phyloP scores from a whole-genome alignment of 2,888 invertebrate genomes.

The Chymomyza amoena region DNA sequence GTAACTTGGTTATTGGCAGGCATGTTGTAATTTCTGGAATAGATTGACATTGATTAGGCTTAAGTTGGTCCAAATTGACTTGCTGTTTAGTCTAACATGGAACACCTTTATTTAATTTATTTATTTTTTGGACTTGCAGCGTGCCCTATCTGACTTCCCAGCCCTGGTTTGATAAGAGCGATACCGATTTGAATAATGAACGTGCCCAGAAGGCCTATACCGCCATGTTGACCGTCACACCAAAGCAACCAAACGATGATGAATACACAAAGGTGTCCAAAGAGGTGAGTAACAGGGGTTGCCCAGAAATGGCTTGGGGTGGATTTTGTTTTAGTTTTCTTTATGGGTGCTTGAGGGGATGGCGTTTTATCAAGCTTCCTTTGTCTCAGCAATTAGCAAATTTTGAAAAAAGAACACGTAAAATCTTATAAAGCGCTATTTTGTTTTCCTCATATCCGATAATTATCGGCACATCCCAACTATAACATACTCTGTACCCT shows the following conservation, averaged over 20 bases:
- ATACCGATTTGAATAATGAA: slow-evolving; percentile 89
- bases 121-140: slow-evolving; percentile 76
- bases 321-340: too few relatives aligned
- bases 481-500: too few relatives aligned
- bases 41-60: background rate
- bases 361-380: too few relatives aligned
- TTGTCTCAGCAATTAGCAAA: too few relatives aligned
- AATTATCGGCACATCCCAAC: too few relatives aligned
- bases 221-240: slow-evolving; percentile 92
- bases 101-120: background rate
- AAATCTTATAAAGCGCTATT: too few relatives aligned
- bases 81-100: background rate
- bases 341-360: too few relatives aligned
- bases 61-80: background rate
- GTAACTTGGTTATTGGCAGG: background rate
- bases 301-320: too few relatives aligned
- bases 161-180: slow-evolving; percentile 92
- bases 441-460: too few relatives aligned
- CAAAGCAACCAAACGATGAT: slow-evolving; percentile 87
- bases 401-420: too few relatives aligned
- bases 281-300: slow-evolving; percentile 80
- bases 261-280: slow-evolving; percentile 89
- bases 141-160: slow-evolving; percentile 82
- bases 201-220: slow-evolving; percentile 91
- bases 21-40: background rate